A percentile compares a stretch with the other conserved stretches of the same genome.
Conservation (phyloP, 1,140 invertebrate genomes). For the Anagrus nilaparvatae region DNA sequence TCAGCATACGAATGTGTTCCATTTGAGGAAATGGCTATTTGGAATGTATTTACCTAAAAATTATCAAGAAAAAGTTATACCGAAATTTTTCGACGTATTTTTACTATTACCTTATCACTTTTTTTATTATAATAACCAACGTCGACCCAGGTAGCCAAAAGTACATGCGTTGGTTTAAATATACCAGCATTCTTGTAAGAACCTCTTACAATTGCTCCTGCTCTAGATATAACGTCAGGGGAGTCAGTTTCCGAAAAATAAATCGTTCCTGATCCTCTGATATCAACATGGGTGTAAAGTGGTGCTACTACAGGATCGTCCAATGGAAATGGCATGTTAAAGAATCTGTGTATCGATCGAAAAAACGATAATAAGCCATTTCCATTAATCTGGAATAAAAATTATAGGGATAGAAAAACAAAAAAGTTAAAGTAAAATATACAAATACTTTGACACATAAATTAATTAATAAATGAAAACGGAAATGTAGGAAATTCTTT, state of each 20-base stretch:
- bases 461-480: too few species aligned
- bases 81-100: not conserved
- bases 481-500: too few species aligned
- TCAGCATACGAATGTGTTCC: slow-evolving; percentile 72
- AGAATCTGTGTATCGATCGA: slow-evolving; percentile 71
- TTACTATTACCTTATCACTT: slow-evolving; percentile 43
- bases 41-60: slow-evolving; percentile 62
- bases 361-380: slow-evolving; percentile 87
- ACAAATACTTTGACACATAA: too few species aligned
- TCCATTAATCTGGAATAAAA: slow-evolving; percentile 67
- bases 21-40: slow-evolving; percentile 74
- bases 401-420: not conserved
- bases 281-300: slow-evolving; percentile 86
- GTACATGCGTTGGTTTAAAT: slow-evolving; percentile 53
- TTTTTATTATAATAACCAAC: slow-evolving; percentile 55
- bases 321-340: slow-evolving; percentile 81
- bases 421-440: not conserved
- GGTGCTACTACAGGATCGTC: slow-evolving; percentile 84
- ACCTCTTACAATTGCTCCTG: slow-evolving; percentile 54
- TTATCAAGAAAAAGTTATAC: not conserved
- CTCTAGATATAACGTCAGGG: slow-evolving; percentile 50
- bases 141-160: slow-evolving; percentile 59
- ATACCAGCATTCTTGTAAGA: slow-evolving; percentile 56
- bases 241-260: slow-evolving; percentile 70
- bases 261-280: slow-evolving; percentile 58